Evolutionary conservation across 2,797 vertebrate genomes (phyloP).

Genomic region (Phoeniculus purpureus): DNA sequence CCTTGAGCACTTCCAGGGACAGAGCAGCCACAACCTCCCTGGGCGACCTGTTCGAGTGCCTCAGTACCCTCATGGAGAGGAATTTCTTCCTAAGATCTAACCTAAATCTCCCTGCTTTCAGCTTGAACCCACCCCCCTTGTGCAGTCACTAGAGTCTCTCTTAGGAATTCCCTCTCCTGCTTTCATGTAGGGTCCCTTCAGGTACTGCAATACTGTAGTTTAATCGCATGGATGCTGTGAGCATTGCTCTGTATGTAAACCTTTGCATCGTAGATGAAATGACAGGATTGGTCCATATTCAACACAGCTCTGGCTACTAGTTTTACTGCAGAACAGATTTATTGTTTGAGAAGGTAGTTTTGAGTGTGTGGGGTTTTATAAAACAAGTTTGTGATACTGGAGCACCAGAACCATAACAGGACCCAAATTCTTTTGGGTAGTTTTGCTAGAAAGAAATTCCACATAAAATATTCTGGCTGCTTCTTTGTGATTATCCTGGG

Average conservation of each 20-base stretch:
- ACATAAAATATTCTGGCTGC: background rate
- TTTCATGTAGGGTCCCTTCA: background rate
- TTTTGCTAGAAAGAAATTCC: conserved; percentile 18
- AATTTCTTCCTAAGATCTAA: no score
- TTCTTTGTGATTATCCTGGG: conserved; percentile 19
- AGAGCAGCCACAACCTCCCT: no score
- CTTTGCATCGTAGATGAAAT: background rate
- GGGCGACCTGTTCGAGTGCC: no score
- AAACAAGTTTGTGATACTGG: background rate
- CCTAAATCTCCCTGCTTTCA: no score
- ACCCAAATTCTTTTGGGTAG: conserved; percentile 18
- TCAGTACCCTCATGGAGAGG: no score
- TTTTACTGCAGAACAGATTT: background rate
- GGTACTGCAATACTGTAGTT: no score
- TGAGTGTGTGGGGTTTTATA: background rate
- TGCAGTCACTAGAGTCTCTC: no score
- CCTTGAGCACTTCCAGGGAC: no score
- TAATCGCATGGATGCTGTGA: background rate
- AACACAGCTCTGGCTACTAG: background rate
- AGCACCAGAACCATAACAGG: background rate
- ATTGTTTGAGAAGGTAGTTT: background rate
- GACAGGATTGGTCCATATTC: background rate
- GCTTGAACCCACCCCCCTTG: no score
- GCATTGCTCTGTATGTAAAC: background rate
- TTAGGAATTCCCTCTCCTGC: no score